Percentiles rank a stretch among this genome's conserved stretches.
These are phyloP conservation scores for Mormyrus lacerda DNA, from an alignment of 2,113 vertebrate genomes.

Conservation along the genomic window DNA sequence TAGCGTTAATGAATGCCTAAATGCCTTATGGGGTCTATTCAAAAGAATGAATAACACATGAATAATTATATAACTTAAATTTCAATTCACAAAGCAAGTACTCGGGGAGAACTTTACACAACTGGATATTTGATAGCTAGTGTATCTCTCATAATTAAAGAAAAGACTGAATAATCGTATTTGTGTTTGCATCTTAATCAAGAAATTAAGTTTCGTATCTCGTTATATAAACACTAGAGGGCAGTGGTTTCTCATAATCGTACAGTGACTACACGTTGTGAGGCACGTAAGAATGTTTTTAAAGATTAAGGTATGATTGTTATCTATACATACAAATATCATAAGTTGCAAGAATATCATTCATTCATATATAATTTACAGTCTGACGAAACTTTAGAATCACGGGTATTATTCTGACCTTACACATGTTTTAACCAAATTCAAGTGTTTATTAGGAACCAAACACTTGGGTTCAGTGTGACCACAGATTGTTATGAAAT, in stretches of 20 bases:
- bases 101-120: background rate
- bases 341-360: background rate
- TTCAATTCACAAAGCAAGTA: background rate
- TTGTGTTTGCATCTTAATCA: background rate
- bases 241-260: conserved; percentile 42
- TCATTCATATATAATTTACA: background rate
- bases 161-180: background rate
- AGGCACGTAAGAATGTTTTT: background rate
- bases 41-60: background rate
- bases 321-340: background rate
- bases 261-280: background rate
- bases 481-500: background rate
- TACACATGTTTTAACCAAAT: background rate
- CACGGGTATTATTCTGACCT: background rate
- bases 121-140: background rate
- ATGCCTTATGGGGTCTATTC: background rate
- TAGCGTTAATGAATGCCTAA: background rate
- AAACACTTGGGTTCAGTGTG: background rate
- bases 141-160: background rate
- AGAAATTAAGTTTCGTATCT: conserved; percentile 10
- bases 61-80: background rate
- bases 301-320: background rate
- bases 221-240: conserved; percentile 48
- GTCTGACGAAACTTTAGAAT: background rate
- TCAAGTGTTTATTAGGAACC: background rate